A percentile compares a stretch with the other conserved stretches of the same genome.
Conservation (phyloP, 2,797 vertebrate species). For the Calcarius lapponicus region DNA sequence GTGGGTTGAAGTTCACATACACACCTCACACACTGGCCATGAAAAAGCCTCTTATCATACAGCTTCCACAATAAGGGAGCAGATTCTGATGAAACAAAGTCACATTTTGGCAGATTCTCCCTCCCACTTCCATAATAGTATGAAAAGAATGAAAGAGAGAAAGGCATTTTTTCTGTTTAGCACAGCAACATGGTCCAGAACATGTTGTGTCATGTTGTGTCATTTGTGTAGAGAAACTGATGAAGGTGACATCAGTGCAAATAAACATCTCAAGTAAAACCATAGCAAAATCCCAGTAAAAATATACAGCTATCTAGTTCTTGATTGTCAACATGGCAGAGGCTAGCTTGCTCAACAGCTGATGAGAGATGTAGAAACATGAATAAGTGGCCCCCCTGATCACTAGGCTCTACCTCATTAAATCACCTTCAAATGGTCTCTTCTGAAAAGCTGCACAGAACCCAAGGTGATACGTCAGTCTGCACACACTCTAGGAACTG, state of each 20-base stretch:
- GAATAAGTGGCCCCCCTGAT: not conserved
- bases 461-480: not conserved
- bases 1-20: not conserved
- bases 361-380: not conserved
- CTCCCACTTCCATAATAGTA: not conserved
- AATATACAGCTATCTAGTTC: not conserved
- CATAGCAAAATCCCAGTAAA: not conserved
- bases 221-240: not conserved
- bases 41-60: not conserved
- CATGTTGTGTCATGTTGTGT: not conserved
- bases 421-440: not conserved
- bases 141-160: not conserved
- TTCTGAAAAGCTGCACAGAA: not conserved
- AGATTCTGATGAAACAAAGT: not conserved
- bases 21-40: not conserved
- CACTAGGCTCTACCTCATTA: not conserved
- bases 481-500: not conserved
- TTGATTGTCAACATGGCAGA: not conserved
- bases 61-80: not conserved
- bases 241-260: not conserved
- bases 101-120: not conserved
- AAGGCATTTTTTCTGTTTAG: not conserved
- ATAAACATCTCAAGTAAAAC: not conserved
- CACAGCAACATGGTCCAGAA: not conserved
- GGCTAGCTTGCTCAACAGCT: not conserved